phyloP scores from a whole-genome alignment of 2,888 invertebrate genomes.

The Galerucella pusilla region DNA sequence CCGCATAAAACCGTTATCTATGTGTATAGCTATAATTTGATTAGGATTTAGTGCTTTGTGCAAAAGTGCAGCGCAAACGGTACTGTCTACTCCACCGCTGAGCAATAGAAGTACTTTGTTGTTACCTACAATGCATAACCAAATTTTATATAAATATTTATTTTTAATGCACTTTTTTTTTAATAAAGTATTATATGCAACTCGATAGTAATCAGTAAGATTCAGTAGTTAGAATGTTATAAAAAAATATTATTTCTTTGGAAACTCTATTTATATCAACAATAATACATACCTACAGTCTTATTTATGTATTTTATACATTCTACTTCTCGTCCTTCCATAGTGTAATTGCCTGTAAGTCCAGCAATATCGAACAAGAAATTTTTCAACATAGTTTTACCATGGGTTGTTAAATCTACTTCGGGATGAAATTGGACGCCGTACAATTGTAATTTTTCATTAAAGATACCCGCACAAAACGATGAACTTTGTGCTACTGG shows the following conservation, averaged over 20 bases:
- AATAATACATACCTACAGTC: slow-evolving; percentile 71
- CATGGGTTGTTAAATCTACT: slow-evolving; percentile 79
- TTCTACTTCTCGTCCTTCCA: slow-evolving; percentile 86
- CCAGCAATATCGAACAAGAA: slow-evolving; percentile 94
- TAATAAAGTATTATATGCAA: too few species aligned
- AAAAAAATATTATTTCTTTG: too few species aligned
- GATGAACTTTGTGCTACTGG: slow-evolving; percentile 86
- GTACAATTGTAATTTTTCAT: slow-evolving; percentile 89
- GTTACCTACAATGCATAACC: slow-evolving; percentile 64
- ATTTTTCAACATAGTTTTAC: slow-evolving; percentile 91
- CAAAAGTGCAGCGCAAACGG: slow-evolving; percentile 97
- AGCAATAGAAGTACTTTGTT: slow-evolving; percentile 91
- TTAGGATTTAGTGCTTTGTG: slow-evolving; percentile 89
- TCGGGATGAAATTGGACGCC: slow-evolving; percentile 99
- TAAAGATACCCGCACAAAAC: slow-evolving; percentile 89
- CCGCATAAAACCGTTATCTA: slow-evolving; percentile 99
- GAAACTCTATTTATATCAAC: neutral
- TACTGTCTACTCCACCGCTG: slow-evolving; percentile 99
- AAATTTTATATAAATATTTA: neutral
- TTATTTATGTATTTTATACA: slow-evolving; percentile 94
- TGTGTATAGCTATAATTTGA: slow-evolving; percentile 95
- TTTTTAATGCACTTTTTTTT: neutral
- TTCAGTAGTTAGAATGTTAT: too few species aligned
- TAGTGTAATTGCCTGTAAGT: slow-evolving; percentile 87
- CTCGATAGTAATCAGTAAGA: too few species aligned